A percentile compares a stretch with the other conserved stretches of the same genome.
These are phyloP conservation scores for Strigops habroptila DNA, from an alignment of 2,113 vertebrate species.

Conservation along the genomic window DNA sequence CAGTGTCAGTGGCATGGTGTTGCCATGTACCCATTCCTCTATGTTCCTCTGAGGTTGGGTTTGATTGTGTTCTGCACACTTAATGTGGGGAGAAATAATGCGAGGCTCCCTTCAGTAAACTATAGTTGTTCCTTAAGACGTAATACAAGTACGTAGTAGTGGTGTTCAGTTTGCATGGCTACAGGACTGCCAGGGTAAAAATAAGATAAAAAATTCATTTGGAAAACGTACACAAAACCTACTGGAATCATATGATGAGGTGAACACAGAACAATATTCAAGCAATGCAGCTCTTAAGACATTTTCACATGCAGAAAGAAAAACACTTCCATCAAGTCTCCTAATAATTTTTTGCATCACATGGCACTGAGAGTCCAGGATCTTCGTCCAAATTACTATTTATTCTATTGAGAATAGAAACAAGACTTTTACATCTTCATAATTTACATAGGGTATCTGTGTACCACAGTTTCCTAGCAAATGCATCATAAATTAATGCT, in stretches of 20 bases:
- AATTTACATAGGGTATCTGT: neutral
- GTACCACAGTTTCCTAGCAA: neutral
- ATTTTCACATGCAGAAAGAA: neutral
- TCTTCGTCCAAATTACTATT: neutral
- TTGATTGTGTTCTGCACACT: neutral
- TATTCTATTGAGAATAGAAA: neutral
- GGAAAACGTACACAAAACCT: neutral
- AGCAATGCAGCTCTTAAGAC: constrained; percentile 16
- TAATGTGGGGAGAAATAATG: no score
- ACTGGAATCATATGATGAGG: neutral
- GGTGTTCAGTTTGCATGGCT: neutral
- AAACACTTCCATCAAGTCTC: neutral
- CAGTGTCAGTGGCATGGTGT: fast-evolving
- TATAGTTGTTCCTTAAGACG: neutral
- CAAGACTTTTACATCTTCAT: neutral
- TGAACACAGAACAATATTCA: constrained; percentile 3
- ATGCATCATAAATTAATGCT: neutral
- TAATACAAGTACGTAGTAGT: neutral
- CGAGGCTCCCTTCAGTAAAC: neutral
- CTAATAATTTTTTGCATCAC: constrained; percentile 9
- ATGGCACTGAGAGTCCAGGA: neutral
- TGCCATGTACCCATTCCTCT: fast-evolving
- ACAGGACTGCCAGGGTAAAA: neutral
- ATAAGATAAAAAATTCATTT: constrained; percentile 10
- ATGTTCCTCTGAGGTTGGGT: neutral